Evolutionary conservation across 2,888 invertebrate genomes (phyloP), one percentile per base, ranked within the genome.

Genomic region (Rhagium mordax): DNA sequence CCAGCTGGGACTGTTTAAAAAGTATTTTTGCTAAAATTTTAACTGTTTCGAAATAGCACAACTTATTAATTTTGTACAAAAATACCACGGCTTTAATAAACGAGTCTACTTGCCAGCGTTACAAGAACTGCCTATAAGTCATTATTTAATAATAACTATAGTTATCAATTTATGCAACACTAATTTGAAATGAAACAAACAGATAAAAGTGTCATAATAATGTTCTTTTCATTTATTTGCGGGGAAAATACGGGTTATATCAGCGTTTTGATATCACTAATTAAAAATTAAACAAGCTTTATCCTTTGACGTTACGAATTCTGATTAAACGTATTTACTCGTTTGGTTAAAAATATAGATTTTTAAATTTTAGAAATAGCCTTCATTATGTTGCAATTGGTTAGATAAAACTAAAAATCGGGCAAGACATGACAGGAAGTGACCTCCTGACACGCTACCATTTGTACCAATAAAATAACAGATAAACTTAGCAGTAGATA

Each of bases 241-340:
- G 16, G 15, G 15, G 27, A 13, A n/a, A 27, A 27, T n/a, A 57
- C 15, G 7, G 27, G 5, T 53, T 24, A 53, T 55, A 27, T 24
- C 55, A 51, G 10, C n/a, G n/a, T 41, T n/a, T n/a, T 41, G 41
- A 41, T 41, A 41, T n/a, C 41, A 13, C 41, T 41, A 41, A 57
- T 57, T 57, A 57, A 57, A 57, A 57, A 27, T 57, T 57, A 27
- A 57, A 27, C n/a, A 6, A 57, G 15, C 7, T 0, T 55, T n/a
- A n/a, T n/a, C n/a, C n/a, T n/a, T n/a, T n/a, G n/a, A n/a, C n/a
- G n/a, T n/a, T n/a, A n/a, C n/a, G n/a, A n/a, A n/a, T n/a, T n/a
- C n/a, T n/a, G n/a, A n/a, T n/a, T n/a, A n/a, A n/a, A n/a, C n/a
- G n/a, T 24, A 24, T 24, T 24, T 4, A 24, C 24, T 24, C 24